These are phyloP conservation scores for Formicarius rufipectus DNA, from an alignment of 2,113 vertebrate species.

Conservation along the genomic window DNA sequence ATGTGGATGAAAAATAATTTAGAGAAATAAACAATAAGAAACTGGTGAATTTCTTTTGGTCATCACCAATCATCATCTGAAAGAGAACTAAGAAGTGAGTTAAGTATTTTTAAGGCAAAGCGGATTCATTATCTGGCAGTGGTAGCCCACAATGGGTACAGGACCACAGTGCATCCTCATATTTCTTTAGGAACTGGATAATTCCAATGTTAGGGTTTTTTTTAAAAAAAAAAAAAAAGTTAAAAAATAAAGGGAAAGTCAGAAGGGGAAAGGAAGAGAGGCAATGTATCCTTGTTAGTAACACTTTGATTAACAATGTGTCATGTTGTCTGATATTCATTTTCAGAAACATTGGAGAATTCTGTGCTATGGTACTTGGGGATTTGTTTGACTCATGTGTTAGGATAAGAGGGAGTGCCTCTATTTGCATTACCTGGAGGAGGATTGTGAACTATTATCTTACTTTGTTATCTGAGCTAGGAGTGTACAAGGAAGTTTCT, in stretches of 20 bases:
- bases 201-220: neutral
- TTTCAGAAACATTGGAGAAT: conserved; percentile 52
- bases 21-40: neutral
- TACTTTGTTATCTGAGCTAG: conserved; percentile 84
- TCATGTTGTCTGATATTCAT: conserved; percentile 30
- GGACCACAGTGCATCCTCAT: neutral
- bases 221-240: neutral
- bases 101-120: neutral
- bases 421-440: conserved; percentile 79
- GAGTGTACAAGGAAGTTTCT: conserved; percentile 82
- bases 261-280: neutral
- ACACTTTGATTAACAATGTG: neutral
- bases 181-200: neutral
- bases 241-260: neutral
- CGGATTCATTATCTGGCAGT: neutral
- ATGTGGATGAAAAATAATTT: neutral
- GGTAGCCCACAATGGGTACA: neutral
- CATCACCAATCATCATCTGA: neutral
- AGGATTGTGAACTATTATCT: conserved; percentile 80
- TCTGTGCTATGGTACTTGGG: neutral
- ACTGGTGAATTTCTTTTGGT: neutral
- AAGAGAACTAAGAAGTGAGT: neutral
- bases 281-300: neutral
- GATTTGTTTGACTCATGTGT: conserved; percentile 60
- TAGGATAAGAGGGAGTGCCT: conserved; percentile 80